Percentiles rank a stretch among this genome's conserved stretches.
Evolutionary conservation across 2,888 invertebrate genomes (phyloP).

Genomic region (Hylaea fasciaria): DNA sequence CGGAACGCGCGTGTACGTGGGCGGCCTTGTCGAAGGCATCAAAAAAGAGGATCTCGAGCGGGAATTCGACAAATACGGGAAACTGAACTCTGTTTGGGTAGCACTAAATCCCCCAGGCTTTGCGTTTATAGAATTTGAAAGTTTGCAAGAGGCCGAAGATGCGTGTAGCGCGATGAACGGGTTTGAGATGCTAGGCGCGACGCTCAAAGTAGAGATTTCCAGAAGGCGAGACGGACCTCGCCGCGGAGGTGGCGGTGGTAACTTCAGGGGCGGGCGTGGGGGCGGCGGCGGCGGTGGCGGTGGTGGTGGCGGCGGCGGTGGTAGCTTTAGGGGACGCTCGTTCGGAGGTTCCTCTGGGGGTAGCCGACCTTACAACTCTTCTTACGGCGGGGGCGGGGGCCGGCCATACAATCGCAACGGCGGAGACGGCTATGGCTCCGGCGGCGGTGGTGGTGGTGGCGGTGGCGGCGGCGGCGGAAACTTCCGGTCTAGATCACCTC

Average conservation of each 20-base stretch:
- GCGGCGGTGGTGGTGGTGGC: conserved; percentile 77
- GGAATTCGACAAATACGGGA: conserved; percentile 96
- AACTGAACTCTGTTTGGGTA: conserved; percentile 96
- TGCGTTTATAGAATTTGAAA: conserved; percentile 96
- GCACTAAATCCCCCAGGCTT: conserved; percentile 97
- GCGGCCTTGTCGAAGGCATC: conserved; percentile 94
- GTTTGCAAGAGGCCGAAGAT: conserved; percentile 94
- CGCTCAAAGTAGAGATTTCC: conserved; percentile 94
- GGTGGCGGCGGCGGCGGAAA: conserved; percentile 77
- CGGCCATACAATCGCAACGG: conserved; percentile 70
- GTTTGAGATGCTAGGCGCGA: conserved; percentile 93
- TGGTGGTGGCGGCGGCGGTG: conserved; percentile 68
- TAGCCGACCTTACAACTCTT: conserved; percentile 84
- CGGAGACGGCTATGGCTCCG: conserved; percentile 77
- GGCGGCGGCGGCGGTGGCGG: conserved; percentile 58
- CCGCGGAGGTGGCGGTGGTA: conserved; percentile 82
- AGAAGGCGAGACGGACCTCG: conserved; percentile 90
- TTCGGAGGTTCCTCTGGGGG: conserved; percentile 81
- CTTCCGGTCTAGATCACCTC: conserved; percentile 82
- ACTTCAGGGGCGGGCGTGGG: conserved; percentile 78
- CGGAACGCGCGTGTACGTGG: conserved; percentile 94
- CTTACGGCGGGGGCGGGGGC: conserved; percentile 81
- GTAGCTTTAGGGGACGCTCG: conserved; percentile 61
- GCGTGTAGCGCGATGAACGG: conserved; percentile 96
- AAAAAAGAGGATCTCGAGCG: conserved; percentile 96